Base-by-base conservation (phyloP, 2,113 vertebrate species). In the Rafetus swinhoei region DNA sequence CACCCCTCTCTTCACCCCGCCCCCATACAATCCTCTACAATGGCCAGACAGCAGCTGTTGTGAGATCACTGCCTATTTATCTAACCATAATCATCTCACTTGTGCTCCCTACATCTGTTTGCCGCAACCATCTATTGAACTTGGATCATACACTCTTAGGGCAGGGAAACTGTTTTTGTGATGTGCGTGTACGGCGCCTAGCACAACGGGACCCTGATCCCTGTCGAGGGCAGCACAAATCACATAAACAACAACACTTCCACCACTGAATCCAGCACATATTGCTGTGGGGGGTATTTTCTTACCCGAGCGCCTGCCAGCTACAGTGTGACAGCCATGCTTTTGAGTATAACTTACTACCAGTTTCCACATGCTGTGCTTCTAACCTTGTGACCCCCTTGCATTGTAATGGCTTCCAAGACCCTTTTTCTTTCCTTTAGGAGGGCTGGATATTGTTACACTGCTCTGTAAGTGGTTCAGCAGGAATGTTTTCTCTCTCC, bases 381-480 rank as follows among this genome's bases (percentile, higher is more conserved):
- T 74, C 52, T 5, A 74, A 69, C 39, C 60, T 7, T 62, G 29
- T 19, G 14, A 11, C 56, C 57, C 15, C 6, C 45, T 87, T n/a
- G 45, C 45, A 87, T 90, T 11, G 62, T 27, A 50, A 15, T 60
- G 50, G 15, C 62, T 96, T 92, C 83, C 65, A 54, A 39, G n/a
- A 15, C 0, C 5, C 53, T 90, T 81, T 87, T 86, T 82, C 76
- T n/a, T 1, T n/a, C 3, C 9, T 92, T 82, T 10, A 56, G 89
- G 18, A 81, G 11, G 82, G 5, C 32, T 83, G 9, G 18, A 87
- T 2, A 50, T 2, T 39, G 9, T 69, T 13, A 87, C 55, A 76
- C 24, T 87, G 83, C 53, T 29, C 84, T 72, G 6, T 76, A 81
- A 91, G 79, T 32, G 1, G 5, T 52, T 54, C 2, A 79, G 3